Evolutionary conservation across 2,888 invertebrate species (phyloP).

Genomic region (Tachina lurida): DNA sequence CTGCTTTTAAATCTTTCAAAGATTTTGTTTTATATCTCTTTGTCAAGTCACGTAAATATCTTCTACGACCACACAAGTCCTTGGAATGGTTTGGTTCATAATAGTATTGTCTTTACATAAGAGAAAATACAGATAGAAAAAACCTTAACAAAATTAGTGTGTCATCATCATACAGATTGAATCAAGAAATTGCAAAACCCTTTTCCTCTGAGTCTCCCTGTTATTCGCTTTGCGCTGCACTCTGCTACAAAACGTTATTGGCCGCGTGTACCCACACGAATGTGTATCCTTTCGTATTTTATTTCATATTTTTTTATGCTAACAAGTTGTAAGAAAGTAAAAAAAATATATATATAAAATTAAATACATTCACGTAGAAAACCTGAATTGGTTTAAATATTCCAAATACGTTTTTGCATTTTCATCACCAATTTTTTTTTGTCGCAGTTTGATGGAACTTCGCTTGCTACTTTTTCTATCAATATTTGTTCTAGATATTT

Average conservation of each 20-base stretch:
- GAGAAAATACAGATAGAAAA: background rate
- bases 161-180: slow-evolving; percentile 52
- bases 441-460: background rate
- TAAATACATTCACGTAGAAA: slow-evolving; percentile 60
- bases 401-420: slow-evolving; percentile 58
- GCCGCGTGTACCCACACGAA: background rate
- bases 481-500: slow-evolving; percentile 8
- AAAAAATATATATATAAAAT: background rate
- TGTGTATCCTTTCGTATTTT: slow-evolving; percentile 7
- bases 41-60: slow-evolving; percentile 63
- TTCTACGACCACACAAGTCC: slow-evolving; percentile 44
- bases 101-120: slow-evolving; percentile 7
- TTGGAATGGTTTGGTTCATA: slow-evolving; percentile 44
- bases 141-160: slow-evolving; percentile 47
- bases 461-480: slow-evolving; percentile 7
- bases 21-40: background rate
- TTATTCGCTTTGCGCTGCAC: background rate
- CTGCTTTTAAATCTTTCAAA: background rate
- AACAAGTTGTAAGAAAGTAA: background rate
- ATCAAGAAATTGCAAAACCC: slow-evolving; percentile 33
- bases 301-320: slow-evolving; percentile 22
- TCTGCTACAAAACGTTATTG: background rate
- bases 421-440: slow-evolving; percentile 51
- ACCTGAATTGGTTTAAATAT: slow-evolving; percentile 65
- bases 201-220: background rate